Percentiles rank a stretch among this genome's conserved stretches.
These are phyloP conservation scores for Gnatocerus cornutus DNA, from an alignment of 2,888 invertebrate genomes.

Conservation along the genomic window DNA sequence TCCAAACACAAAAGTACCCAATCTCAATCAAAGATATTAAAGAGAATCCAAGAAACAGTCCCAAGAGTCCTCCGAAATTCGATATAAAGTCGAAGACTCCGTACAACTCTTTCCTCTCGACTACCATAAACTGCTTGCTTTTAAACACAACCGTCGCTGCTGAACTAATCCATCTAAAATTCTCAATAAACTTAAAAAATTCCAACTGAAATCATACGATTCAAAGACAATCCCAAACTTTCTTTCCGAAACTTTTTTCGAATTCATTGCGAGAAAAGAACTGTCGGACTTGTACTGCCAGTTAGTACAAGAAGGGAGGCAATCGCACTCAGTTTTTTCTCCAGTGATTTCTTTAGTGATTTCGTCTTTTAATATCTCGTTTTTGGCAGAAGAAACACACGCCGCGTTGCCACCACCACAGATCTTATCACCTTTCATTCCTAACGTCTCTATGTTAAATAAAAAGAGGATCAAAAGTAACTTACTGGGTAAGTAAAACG, in stretches of 20 bases:
- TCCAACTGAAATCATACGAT: too few species aligned
- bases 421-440: background rate
- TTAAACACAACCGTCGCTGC: background rate
- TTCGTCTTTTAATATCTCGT: background rate
- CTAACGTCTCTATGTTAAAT: background rate
- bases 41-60: constrained; percentile 72
- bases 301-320: background rate
- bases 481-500: constrained; percentile 11
- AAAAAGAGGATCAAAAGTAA: background rate
- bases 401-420: background rate
- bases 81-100: constrained; percentile 54
- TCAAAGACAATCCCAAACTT: too few species aligned
- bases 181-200: background rate
- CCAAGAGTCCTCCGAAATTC: constrained; percentile 77
- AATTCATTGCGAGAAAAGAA: background rate
- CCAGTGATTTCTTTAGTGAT: background rate
- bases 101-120: constrained; percentile 61
- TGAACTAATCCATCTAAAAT: background rate
- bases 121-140: constrained; percentile 55
- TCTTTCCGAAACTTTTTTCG: background rate
- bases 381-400: background rate
- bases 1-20: constrained; percentile 70
- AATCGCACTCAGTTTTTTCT: too few species aligned
- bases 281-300: background rate
- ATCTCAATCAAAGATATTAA: constrained; percentile 72